Percentiles rank a stretch among this genome's conserved stretches.
Evolutionary conservation across 2,797 vertebrate species (phyloP).

Genomic region (Chrysolophus pictus): DNA sequence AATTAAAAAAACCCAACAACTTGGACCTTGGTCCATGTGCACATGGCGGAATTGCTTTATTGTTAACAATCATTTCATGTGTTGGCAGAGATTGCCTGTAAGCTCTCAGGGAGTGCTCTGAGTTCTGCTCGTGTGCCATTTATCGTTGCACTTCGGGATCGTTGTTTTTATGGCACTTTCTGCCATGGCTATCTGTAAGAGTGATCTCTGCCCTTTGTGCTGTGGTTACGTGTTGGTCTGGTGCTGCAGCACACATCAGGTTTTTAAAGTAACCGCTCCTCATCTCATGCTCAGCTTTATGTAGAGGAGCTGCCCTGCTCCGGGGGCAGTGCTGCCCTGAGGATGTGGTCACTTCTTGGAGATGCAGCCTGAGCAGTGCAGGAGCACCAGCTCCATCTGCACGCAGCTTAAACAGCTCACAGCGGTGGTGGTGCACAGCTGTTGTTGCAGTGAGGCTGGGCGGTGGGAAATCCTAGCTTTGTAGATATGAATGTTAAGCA

Average conservation of each 20-base stretch:
- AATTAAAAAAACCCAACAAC: not conserved
- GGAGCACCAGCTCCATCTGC: not conserved
- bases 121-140: accelerated
- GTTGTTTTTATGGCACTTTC: not conserved
- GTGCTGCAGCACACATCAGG: accelerated
- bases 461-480: not conserved
- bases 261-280: not conserved
- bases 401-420: not conserved
- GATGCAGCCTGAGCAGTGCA: not conserved
- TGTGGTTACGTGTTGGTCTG: not conserved
- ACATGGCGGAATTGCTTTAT: not conserved
- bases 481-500: not conserved
- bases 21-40: not conserved
- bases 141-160: not conserved
- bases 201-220: not conserved
- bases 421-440: not conserved
- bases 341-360: not conserved
- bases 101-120: not conserved
- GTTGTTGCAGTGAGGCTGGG: not conserved
- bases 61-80: accelerated
- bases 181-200: not conserved
- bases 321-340: not conserved
- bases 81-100: not conserved
- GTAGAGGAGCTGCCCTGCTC: not conserved
- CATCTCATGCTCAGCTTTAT: not conserved